Evolutionary conservation across 2,797 vertebrate species (phyloP).

Genomic region (Siniperca undulata): DNA sequence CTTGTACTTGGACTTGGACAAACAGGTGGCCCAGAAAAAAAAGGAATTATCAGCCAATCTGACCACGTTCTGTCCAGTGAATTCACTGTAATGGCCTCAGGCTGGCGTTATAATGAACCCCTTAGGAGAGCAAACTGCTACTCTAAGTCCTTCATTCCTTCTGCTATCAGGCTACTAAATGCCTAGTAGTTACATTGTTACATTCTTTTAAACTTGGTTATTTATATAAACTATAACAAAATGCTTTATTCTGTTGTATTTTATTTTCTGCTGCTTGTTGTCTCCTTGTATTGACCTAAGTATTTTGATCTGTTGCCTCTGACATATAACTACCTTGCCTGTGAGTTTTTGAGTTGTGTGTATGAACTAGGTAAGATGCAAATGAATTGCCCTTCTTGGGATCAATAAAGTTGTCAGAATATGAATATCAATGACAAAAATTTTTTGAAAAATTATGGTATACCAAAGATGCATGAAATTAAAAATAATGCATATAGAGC

Average conservation of each 20-base stretch:
- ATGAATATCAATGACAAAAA: background rate
- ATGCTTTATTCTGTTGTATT: no score
- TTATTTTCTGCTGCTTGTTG: no score
- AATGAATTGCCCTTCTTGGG: background rate
- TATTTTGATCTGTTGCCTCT: background rate
- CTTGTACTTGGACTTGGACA: no score
- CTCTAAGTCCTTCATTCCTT: background rate
- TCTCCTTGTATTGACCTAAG: background rate
- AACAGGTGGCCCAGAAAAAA: no score
- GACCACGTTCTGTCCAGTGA: no score
- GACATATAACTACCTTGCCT: no score
- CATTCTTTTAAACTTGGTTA: background rate
- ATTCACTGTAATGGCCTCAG: background rate
- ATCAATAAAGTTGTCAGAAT: conserved; percentile 4
- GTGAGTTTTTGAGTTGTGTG: background rate
- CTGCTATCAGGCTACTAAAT: background rate
- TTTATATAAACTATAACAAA: background rate
- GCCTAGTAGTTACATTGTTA: background rate
- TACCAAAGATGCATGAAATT: conserved; percentile 37
- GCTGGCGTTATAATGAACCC: background rate
- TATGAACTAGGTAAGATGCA: background rate
- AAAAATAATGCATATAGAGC: background rate
- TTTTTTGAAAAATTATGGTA: background rate
- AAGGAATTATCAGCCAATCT: no score
- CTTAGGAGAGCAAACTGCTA: background rate